Base-by-base conservation (phyloP, 2,888 invertebrate genomes). In the Ormyrus rosae region DNA sequence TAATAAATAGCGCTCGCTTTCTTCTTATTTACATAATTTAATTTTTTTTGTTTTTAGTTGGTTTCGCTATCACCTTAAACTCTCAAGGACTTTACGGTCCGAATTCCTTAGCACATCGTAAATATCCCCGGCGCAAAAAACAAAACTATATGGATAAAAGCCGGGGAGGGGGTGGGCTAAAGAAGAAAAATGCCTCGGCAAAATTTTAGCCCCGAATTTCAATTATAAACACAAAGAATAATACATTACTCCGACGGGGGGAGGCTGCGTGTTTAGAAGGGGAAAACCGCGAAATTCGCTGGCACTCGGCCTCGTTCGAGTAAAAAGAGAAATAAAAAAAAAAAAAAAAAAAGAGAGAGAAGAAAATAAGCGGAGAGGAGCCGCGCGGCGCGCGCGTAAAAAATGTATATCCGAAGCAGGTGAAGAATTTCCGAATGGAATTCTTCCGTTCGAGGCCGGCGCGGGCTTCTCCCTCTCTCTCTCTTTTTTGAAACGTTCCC, bases 341-440 rank as follows among this genome's bases (percentile, higher is more conserved):
- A 55, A 70, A 55, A 11, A 50, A 50, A 50, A 65, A 6, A 65
- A 10, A 48, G 50, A 8, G 13, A 55, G 8, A 67, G 34, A 61
- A 65, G 60, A 9, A 72, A 64, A 45, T 2, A 71, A 48, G 9
- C 11, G 10, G 13, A 55, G 48, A 64, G 56, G 55, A 10, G 5
- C 45, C 71, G 55, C 11, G 6, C 60, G 64, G 61, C 8, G 68
- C 64, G 65, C 74, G 51, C 78, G 71, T 80, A 82, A 82, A 82
- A 82, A 81, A 75, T 68, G 81, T 76, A 68, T 74, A 80, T 70
- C 74, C 78, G 64, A 80, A 78, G 13, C 82, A 64, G 75, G 78
- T 78, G 82, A 81, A 81, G 80, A 82, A 82, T 81, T 80, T 78
- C 68, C 82, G 79, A 82, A 82, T 82, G 78, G 82, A 82, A 82